Conservation (phyloP, 1,140 invertebrate species). For the Campodea augens region DNA sequence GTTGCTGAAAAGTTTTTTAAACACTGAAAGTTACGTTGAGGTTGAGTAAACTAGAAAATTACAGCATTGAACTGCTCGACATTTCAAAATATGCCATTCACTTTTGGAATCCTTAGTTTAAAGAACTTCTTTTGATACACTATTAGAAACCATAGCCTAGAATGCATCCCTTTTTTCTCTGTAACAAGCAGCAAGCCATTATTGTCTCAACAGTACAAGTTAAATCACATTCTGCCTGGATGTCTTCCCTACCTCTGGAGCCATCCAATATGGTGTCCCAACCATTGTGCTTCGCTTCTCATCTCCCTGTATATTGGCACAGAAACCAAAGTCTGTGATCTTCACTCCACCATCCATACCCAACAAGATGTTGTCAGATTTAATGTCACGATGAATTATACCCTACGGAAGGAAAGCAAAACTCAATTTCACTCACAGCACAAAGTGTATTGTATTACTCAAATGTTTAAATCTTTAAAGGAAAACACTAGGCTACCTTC, state of each 20-base stretch:
- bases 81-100: too few species aligned
- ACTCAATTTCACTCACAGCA: background rate
- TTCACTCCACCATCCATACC: slow-evolving; percentile 94
- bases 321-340: slow-evolving; percentile 97
- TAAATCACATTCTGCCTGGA: too few species aligned
- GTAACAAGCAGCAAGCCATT: too few species aligned
- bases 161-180: too few species aligned
- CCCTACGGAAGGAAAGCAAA: slow-evolving; percentile 25
- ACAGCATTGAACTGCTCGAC: slow-evolving; percentile 26
- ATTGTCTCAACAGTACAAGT: too few species aligned
- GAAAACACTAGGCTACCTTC: too few species aligned
- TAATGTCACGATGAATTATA: slow-evolving; percentile 86
- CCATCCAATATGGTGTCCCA: slow-evolving; percentile 75
- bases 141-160: too few species aligned
- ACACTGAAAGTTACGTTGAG: background rate
- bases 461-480: background rate
- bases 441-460: background rate
- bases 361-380: slow-evolving; percentile 88
- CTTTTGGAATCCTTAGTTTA: too few species aligned
- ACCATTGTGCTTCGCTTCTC: slow-evolving; percentile 95
- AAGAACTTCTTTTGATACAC: too few species aligned
- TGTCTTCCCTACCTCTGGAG: slow-evolving; percentile 62
- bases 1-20: too few species aligned
- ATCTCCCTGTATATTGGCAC: slow-evolving; percentile 71
- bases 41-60: slow-evolving; percentile 25